A percentile compares a stretch with the other conserved stretches of the same genome.
phyloP scores from a whole-genome alignment of 2,888 invertebrate species.

The Lasioglossum lativentre region DNA sequence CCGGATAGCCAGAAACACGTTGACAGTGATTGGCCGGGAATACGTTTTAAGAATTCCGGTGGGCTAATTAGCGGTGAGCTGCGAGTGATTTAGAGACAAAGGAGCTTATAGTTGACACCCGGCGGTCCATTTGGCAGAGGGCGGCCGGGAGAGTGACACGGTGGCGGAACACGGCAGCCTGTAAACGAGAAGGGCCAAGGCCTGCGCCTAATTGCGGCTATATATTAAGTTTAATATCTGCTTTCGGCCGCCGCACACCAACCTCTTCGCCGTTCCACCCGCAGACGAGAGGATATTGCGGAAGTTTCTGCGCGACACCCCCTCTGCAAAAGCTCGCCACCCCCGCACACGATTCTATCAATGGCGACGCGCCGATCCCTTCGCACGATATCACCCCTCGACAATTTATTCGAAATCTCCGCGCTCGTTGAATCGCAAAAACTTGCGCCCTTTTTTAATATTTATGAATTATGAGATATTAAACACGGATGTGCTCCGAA shows the following conservation, averaged over 20 bases:
- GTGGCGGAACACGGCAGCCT: constrained; percentile 38
- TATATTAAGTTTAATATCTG: constrained; percentile 83
- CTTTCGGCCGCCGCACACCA: constrained; percentile 74
- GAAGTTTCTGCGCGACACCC: constrained; percentile 75
- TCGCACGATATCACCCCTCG: constrained; percentile 7
- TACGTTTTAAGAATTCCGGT: constrained; percentile 22
- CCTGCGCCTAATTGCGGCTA: constrained; percentile 82
- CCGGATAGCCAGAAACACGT: background rate
- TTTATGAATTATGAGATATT: background rate
- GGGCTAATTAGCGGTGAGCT: constrained; percentile 64
- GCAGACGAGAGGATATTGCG: constrained; percentile 75
- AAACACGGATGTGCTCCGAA: background rate
- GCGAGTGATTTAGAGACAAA: constrained; percentile 63
- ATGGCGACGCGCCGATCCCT: constrained; percentile 19
- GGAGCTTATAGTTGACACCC: constrained; percentile 67
- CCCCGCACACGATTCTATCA: constrained; percentile 52
- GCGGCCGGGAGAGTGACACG: constrained; percentile 43
- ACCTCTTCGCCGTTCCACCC: constrained; percentile 57
- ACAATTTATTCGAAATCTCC: constrained; percentile 51
- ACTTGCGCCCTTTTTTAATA: background rate
- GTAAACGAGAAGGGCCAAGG: constrained; percentile 67
- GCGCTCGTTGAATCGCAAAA: constrained; percentile 15
- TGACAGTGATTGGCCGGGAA: constrained; percentile 21
- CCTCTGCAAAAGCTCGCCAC: constrained; percentile 20
- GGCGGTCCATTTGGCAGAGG: constrained; percentile 58